Evolutionary conservation across 30 jellyfish, hydroid and myxozoan genomes (phyloP), one percentile per base, ranked within the genome.

Genomic region (Cassiopea andromeda): DNA sequence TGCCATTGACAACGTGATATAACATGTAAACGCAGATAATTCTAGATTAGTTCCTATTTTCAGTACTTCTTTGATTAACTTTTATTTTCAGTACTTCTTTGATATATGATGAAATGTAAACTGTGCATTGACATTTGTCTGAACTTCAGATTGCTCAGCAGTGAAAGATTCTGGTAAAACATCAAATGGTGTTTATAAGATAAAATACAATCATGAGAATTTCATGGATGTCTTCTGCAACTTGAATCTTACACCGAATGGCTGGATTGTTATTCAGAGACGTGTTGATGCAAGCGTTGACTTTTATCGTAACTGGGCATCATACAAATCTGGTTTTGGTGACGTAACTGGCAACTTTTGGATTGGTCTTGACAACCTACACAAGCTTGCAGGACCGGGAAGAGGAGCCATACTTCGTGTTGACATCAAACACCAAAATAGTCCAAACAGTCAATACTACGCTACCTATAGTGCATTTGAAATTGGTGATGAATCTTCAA

Each of bases 191-290:
- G 48, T 81, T 45, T 89, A 89, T 85, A 76, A 66, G 14, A 89
- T 89, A 68, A 83, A 64, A 27, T 67, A 78, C 1, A 59, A 69
- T 48, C 54, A 48, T 1, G 61, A 78, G 14, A 12, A 38, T 84
- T 46, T 46, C 45, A 72, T 75, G 68, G 46, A 71, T 43, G 96
- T 89, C 44, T 80, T 17, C 78, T 89, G 96, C 70, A 87, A 89
- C 78, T 59, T 80, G 57, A 38, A 46, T 13, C 8, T 85, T 3
- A 83, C 88, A n/a, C n/a, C 73, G 16, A 59, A 60, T 10, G 81
- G 59, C n/a, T 87, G 94, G 94, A 70, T 87, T 8, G 90, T 87
- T 67, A 10, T 78, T 19, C 94, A 87, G 61, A 70, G 92, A 54
- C 69, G 85, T 49, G 77, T 72, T 1, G 48, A 84, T 54, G 72